A percentile compares a stretch with the other conserved stretches of the same genome.
These are phyloP conservation scores for Labroides dimidiatus DNA, from an alignment of 2,797 vertebrate genomes.

Conservation along the genomic window DNA sequence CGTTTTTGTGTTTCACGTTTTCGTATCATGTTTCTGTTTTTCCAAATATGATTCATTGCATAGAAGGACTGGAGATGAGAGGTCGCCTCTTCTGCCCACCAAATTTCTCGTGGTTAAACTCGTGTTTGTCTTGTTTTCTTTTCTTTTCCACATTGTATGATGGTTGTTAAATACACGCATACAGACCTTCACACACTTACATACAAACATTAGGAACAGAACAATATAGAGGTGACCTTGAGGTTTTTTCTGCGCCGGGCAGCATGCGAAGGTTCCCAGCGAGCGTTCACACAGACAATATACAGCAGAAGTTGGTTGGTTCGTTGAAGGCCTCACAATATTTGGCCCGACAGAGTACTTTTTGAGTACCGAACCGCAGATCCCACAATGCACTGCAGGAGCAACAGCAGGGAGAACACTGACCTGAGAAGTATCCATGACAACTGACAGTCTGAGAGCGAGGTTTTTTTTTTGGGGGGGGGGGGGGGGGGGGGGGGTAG, in stretches of 20 bases:
- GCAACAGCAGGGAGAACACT: slow-evolving; percentile 82
- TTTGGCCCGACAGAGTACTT: slow-evolving; percentile 63
- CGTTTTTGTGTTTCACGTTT: slow-evolving; percentile 66
- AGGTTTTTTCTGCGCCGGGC: slow-evolving; percentile 71
- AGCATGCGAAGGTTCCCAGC: slow-evolving; percentile 84
- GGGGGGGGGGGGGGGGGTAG: not conserved
- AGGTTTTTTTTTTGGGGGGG: slow-evolving; percentile 47
- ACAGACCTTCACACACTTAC: slow-evolving; percentile 73
- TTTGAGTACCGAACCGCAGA: slow-evolving; percentile 68
- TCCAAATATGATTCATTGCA: slow-evolving; percentile 91
- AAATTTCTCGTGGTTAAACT: slow-evolving; percentile 69
- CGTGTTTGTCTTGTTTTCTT: slow-evolving; percentile 53
- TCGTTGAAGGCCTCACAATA: slow-evolving; percentile 68
- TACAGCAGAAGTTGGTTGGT: slow-evolving; percentile 77
- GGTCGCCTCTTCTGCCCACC: slow-evolving; percentile 81
- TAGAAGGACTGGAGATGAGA: slow-evolving; percentile 96
- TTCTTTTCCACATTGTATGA: slow-evolving; percentile 66
- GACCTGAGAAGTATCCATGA: slow-evolving; percentile 85
- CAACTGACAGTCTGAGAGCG: slow-evolving; percentile 76
- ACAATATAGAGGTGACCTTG: slow-evolving; percentile 82
- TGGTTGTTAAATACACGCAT: slow-evolving; percentile 74
- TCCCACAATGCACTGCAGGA: slow-evolving; percentile 82
- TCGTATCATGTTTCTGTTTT: slow-evolving; percentile 48
- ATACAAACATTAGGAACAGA: slow-evolving; percentile 81
- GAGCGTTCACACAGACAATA: slow-evolving; percentile 81